Evolutionary conservation across 2,113 vertebrate genomes (phyloP).

Genomic region (Lathamus discolor): DNA sequence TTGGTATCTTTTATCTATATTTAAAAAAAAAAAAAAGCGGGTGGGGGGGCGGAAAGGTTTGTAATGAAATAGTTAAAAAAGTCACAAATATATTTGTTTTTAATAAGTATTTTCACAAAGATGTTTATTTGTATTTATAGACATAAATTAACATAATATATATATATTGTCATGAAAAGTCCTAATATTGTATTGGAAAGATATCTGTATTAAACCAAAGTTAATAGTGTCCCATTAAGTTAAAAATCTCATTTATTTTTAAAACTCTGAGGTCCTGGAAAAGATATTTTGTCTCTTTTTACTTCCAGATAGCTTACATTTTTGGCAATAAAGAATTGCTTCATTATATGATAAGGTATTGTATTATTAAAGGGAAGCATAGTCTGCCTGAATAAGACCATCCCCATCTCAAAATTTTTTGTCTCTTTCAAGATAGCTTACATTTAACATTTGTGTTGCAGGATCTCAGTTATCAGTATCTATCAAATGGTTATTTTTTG

Average conservation of each 20-base stretch:
- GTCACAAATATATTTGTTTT: background rate
- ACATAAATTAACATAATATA: conserved; percentile 2
- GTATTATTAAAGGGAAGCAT: conserved; percentile 27
- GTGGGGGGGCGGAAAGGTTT: background rate
- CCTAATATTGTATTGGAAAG: conserved; percentile 44
- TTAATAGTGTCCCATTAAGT: background rate
- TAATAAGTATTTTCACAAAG: conserved; percentile 3
- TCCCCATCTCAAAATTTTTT: background rate
- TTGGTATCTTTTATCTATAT: accelerated
- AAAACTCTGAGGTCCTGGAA: conserved; percentile 11
- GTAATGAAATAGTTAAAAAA: background rate
- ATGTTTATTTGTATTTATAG: conserved; percentile 47
- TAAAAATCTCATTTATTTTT: conserved; percentile 54
- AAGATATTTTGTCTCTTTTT: conserved; percentile 43
- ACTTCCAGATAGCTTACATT: conserved; percentile 33
- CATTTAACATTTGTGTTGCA: background rate
- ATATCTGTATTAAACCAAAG: conserved; percentile 35
- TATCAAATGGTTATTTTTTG: background rate
- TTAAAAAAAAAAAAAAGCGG: background rate
- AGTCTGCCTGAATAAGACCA: background rate
- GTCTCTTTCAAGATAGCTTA: background rate
- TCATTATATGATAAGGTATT: conserved; percentile 1
- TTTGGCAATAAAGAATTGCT: conserved; percentile 35
- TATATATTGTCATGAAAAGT: background rate
- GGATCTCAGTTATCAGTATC: background rate